These are phyloP conservation scores for Pyrgus malvae DNA, from an alignment of 2,888 invertebrate species.

Conservation along the genomic window DNA sequence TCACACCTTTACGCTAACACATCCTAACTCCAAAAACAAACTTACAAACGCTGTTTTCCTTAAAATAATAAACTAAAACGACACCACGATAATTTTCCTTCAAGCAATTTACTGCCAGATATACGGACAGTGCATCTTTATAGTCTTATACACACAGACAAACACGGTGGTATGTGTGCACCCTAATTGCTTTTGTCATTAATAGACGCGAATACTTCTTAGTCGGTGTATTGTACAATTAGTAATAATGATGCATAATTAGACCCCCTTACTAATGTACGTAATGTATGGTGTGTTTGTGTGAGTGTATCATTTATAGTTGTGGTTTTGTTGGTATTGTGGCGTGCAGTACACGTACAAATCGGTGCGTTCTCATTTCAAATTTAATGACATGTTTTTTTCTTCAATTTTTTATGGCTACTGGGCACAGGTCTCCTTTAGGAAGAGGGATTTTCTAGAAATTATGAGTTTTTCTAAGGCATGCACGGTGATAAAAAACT, in stretches of 20 bases:
- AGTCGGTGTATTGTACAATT: conserved; percentile 76
- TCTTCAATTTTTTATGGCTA: no score
- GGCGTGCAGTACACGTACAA: no score
- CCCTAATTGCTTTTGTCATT: conserved; percentile 82
- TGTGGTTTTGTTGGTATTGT: conserved; percentile 18
- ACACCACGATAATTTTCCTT: conserved; percentile 10
- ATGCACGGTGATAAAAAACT: no score
- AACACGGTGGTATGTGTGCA: conserved; percentile 54
- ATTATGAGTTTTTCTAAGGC: no score
- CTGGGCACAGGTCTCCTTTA: no score
- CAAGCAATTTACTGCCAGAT: conserved; percentile 27
- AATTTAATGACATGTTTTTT: no score
- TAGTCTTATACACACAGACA: conserved; percentile 37
- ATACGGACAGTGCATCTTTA: conserved; percentile 30
- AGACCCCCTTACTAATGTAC: conserved; percentile 50
- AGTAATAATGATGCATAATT: conserved; percentile 80
- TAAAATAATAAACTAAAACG: conserved; percentile 6
- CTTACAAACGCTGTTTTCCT: conserved; percentile 4
- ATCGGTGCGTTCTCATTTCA: no score
- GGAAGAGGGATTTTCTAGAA: no score
- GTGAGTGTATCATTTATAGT: conserved; percentile 12
- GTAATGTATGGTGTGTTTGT: conserved; percentile 44
- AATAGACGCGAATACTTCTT: conserved; percentile 81
- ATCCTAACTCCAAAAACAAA: conserved; percentile 1
- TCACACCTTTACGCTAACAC: background rate